Conservation (phyloP, 2,888 invertebrate species). For the Nymphalis c-album region DNA sequence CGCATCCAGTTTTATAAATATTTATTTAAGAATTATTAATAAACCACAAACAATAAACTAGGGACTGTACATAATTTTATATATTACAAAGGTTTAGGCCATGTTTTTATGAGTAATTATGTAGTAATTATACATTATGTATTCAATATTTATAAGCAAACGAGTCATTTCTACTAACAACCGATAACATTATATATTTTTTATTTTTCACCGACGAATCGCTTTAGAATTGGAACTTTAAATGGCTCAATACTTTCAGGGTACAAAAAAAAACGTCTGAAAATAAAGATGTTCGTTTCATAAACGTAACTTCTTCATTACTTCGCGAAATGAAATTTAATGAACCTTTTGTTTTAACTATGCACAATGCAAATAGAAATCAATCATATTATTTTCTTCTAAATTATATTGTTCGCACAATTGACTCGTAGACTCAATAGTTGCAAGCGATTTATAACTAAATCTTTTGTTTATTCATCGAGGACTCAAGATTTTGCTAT, state of each 20-base stretch:
- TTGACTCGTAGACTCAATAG: background rate
- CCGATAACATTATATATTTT: no score
- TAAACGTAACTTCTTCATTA: no score
- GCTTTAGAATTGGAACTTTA: no score
- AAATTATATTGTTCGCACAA: background rate
- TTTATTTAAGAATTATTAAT: background rate
- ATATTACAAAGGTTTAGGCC: conserved; percentile 33
- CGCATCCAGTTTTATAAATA: conserved; percentile 10
- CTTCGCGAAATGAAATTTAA: no score
- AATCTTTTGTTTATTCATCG: conserved; percentile 3
- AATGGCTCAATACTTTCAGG: no score
- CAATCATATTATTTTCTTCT: no score
- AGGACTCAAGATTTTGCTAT: conserved; percentile 8
- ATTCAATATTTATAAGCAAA: background rate
- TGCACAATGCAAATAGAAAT: no score
- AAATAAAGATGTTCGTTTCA: no score
- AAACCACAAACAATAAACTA: conserved; percentile 22
- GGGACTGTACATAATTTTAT: conserved; percentile 28
- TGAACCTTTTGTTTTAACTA: no score
- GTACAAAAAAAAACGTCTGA: no score
- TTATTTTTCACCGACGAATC: no score
- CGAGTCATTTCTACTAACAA: conserved; percentile 5
- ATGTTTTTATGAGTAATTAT: conserved; percentile 14
- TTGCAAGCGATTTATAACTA: background rate
- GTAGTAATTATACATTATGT: background rate